phyloP scores from a whole-genome alignment of 2,888 invertebrate genomes.

The Drosophila imparisetae region DNA sequence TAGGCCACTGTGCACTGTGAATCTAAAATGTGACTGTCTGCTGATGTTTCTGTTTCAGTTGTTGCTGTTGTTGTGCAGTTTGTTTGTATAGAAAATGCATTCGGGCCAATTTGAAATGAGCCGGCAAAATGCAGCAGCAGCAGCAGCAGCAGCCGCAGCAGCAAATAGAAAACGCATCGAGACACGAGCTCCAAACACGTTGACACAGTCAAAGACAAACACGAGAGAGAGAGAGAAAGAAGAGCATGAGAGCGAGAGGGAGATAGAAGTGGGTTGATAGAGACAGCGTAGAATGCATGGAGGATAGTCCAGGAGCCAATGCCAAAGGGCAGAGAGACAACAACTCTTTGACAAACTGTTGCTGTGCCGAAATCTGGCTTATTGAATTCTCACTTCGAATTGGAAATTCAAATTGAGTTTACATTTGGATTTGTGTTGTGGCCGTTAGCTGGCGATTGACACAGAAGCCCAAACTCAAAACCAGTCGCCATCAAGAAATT shows the following conservation, averaged over 20 bases:
- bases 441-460: conserved; percentile 47
- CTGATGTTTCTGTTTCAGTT: conserved; percentile 23
- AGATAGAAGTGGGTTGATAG: not conserved
- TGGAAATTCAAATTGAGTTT: conserved; percentile 31
- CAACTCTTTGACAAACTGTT: conserved; percentile 60
- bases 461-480: conserved; percentile 47
- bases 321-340: conserved; percentile 55
- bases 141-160: conserved; percentile 58
- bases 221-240: not conserved
- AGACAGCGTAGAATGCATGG: not conserved
- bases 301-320: conserved; percentile 22
- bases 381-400: conserved; percentile 62
- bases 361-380: conserved; percentile 46
- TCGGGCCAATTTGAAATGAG: conserved; percentile 77
- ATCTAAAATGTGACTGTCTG: conserved; percentile 52
- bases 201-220: conserved; percentile 27
- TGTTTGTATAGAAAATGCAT: conserved; percentile 76
- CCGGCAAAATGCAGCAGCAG: conserved; percentile 76
- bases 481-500: conserved; percentile 20
- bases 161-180: conserved; percentile 56
- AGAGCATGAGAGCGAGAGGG: not conserved
- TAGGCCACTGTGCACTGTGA: conserved; percentile 44
- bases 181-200: conserved; percentile 55
- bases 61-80: conserved; percentile 24
- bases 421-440: conserved; percentile 47